These are phyloP conservation scores for Halotydeus destructor DNA, from an alignment of 1,140 invertebrate species.

Conservation along the genomic window DNA sequence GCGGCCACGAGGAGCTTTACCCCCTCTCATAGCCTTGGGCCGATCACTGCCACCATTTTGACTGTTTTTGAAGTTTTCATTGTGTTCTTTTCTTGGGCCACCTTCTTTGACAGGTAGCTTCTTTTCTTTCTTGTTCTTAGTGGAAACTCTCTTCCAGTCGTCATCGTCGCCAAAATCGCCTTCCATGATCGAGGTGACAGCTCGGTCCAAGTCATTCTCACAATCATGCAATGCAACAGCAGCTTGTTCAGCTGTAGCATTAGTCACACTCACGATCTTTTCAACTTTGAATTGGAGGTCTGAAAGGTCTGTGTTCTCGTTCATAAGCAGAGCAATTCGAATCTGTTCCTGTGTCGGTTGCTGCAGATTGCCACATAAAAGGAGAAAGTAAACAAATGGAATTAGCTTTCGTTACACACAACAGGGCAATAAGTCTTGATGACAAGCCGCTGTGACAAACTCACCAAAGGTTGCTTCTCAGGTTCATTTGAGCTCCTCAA, in stretches of 20 bases:
- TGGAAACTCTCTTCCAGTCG: conserved; percentile 34
- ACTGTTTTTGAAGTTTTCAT: not conserved
- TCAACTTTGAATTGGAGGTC: conserved; percentile 45
- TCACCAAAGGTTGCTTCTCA: too few relatives aligned
- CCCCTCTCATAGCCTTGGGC: not conserved
- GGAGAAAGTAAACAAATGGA: too few relatives aligned
- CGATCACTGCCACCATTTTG: not conserved
- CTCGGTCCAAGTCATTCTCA: conserved; percentile 29
- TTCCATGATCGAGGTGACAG: conserved; percentile 52
- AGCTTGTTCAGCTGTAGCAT: conserved; percentile 22
- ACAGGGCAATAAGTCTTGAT: too few relatives aligned
- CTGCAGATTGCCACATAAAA: conserved; percentile 13
- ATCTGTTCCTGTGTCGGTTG: conserved; percentile 37
- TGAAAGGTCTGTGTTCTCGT: conserved; percentile 37
- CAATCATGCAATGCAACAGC: conserved; percentile 27
- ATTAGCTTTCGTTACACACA: too few relatives aligned
- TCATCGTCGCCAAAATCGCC: conserved; percentile 25
- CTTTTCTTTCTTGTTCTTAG: not conserved
- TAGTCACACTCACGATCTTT: conserved; percentile 28
- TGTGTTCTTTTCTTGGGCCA: not conserved
- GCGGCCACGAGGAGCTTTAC: not conserved
- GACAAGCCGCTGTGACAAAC: too few relatives aligned
- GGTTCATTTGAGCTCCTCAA: too few relatives aligned
- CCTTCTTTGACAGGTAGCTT: not conserved
- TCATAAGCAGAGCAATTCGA: conserved; percentile 44